phyloP scores from a whole-genome alignment of 2,797 vertebrate species.

The Scolopax rusticola region DNA sequence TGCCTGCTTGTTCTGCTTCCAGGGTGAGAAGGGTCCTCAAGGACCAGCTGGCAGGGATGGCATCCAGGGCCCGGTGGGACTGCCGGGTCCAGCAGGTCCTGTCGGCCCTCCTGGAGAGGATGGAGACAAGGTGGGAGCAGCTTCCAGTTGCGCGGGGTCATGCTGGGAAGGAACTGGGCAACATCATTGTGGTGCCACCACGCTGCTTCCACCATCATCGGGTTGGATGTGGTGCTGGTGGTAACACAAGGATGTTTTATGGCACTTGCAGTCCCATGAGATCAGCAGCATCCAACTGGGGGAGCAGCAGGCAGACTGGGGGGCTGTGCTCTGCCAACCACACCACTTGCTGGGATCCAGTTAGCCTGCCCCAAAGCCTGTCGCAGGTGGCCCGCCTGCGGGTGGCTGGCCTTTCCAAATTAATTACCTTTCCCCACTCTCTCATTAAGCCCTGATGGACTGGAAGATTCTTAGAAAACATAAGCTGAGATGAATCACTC shows the following conservation, averaged over 20 bases:
- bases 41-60: conserved; percentile 97
- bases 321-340: background rate
- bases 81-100: conserved; percentile 97
- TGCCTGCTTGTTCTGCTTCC: background rate
- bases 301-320: background rate
- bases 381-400: accelerated
- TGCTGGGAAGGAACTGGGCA: background rate
- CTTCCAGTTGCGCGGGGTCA: background rate
- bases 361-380: background rate
- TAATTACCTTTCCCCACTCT: background rate
- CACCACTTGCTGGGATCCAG: background rate
- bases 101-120: conserved; percentile 97
- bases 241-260: accelerated
- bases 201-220: accelerated
- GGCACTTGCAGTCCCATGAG: accelerated
- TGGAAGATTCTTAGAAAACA: background rate
- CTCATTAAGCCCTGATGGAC: background rate
- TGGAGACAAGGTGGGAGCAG: conserved; percentile 91
- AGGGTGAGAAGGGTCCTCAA: conserved; percentile 99
- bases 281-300: background rate
- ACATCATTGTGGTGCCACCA: accelerated
- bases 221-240: background rate
- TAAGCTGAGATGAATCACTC: background rate
- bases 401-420: background rate
- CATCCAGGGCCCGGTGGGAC: conserved; percentile 96